phyloP scores from a whole-genome alignment of 2,888 invertebrate species.

The Miltochrista miniata region DNA sequence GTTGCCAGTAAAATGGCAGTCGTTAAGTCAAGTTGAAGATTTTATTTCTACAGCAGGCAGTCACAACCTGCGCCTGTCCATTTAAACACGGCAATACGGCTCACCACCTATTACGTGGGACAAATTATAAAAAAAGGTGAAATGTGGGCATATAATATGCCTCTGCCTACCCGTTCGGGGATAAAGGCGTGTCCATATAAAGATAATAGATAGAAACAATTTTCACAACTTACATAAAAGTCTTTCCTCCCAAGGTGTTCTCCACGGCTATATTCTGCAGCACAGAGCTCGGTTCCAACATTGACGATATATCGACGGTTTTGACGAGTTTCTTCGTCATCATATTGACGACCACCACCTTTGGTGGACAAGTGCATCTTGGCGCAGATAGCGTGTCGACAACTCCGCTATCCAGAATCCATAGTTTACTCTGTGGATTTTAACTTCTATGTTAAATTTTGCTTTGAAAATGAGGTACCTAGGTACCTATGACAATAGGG shows the following conservation, averaged over 20 bases:
- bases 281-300: slow-evolving; percentile 83
- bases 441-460: neutral
- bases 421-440: slow-evolving; percentile 83
- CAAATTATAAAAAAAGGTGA: too few species aligned
- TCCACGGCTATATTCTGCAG: slow-evolving; percentile 89
- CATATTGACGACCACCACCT: slow-evolving; percentile 85
- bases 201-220: neutral
- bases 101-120: too few species aligned
- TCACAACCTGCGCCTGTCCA: too few species aligned
- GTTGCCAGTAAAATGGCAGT: too few species aligned
- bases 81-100: too few species aligned
- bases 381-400: slow-evolving; percentile 87
- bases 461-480: too few species aligned
- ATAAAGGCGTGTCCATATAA: too few species aligned
- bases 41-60: too few species aligned
- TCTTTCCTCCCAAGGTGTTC: slow-evolving; percentile 84
- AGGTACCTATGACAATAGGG: too few species aligned
- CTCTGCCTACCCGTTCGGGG: too few species aligned
- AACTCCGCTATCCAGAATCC: slow-evolving; percentile 89
- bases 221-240: slow-evolving; percentile 83
- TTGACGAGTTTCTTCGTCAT: slow-evolving; percentile 85
- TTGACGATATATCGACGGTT: slow-evolving; percentile 83
- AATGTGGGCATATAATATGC: too few species aligned
- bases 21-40: too few species aligned
- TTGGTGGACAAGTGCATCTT: slow-evolving; percentile 86